These are phyloP conservation scores for Saxidomus purpurata DNA, from an alignment of 1,140 invertebrate species.

Conservation along the genomic window DNA sequence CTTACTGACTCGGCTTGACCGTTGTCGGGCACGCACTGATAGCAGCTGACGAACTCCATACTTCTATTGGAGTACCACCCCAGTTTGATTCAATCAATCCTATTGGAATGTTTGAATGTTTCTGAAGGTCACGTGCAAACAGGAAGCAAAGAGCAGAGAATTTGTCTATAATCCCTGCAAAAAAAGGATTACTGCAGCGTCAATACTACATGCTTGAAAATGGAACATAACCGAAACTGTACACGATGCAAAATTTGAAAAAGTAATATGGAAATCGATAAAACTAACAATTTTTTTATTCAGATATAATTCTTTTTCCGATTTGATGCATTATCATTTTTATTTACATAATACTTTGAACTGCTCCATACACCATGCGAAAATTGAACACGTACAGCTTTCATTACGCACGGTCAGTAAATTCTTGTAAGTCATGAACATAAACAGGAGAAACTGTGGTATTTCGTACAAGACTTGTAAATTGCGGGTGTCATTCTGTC, in stretches of 20 bases:
- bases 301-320: neutral
- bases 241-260: neutral
- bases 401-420: too few species aligned
- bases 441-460: too few species aligned
- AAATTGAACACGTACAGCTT: too few species aligned
- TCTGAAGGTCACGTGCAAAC: slow-evolving; percentile 14
- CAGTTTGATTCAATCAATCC: slow-evolving; percentile 40
- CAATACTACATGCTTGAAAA: neutral
- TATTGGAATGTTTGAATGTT: slow-evolving; percentile 9
- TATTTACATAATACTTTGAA: neutral
- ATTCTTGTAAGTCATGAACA: too few species aligned
- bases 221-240: neutral
- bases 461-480: too few species aligned
- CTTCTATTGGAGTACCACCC: slow-evolving; percentile 53
- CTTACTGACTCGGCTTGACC: neutral
- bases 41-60: slow-evolving; percentile 31
- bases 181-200: neutral
- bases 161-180: slow-evolving; percentile 7
- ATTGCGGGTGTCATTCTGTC: too few species aligned
- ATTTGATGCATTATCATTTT: neutral
- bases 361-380: too few species aligned
- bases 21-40: slow-evolving; percentile 23
- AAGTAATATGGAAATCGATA: too few species aligned
- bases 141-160: slow-evolving; percentile 39
- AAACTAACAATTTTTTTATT: neutral